These are phyloP conservation scores for Meloidogyne chitwoodi DNA, from an alignment of 1,140 invertebrate genomes.

Conservation along the genomic window DNA sequence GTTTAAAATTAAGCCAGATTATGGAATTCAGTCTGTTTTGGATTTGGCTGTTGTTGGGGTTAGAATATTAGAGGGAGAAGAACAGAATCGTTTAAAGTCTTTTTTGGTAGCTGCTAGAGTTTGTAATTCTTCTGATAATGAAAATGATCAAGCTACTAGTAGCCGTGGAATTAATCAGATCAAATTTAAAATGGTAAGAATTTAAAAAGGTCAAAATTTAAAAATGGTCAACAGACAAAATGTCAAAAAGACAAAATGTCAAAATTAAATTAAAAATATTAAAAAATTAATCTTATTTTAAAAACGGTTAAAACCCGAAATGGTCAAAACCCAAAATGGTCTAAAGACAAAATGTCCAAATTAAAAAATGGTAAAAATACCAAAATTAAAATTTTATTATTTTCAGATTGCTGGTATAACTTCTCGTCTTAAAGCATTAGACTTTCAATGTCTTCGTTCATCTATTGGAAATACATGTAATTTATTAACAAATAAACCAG, in stretches of 20 bases:
- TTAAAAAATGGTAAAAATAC: neutral
- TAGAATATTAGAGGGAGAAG: conserved; percentile 27
- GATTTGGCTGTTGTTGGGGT: conserved; percentile 47
- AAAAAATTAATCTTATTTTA: no score
- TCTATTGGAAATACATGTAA: conserved; percentile 10
- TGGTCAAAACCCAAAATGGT: no score
- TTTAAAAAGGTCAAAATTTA: neutral
- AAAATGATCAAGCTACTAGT: neutral
- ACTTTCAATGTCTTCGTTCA: conserved; percentile 32
- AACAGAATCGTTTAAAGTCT: conserved; percentile 22
- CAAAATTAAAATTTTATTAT: conserved; percentile 30
- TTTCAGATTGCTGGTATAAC: conserved; percentile 33
- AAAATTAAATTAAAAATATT: no score
- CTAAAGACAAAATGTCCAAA: no score
- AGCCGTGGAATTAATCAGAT: neutral
- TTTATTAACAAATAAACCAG: conserved; percentile 1
- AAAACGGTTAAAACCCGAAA: no score
- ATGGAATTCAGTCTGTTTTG: conserved; percentile 34
- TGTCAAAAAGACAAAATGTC: neutral
- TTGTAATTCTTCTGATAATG: neutral
- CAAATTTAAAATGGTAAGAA: neutral
- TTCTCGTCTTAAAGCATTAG: conserved; percentile 27
- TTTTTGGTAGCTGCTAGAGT: conserved; percentile 36
- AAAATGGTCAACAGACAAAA: neutral
- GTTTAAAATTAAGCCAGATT: conserved; percentile 49